Conservation (phyloP, 2,797 vertebrate species). For the Dryobates pubescens region DNA sequence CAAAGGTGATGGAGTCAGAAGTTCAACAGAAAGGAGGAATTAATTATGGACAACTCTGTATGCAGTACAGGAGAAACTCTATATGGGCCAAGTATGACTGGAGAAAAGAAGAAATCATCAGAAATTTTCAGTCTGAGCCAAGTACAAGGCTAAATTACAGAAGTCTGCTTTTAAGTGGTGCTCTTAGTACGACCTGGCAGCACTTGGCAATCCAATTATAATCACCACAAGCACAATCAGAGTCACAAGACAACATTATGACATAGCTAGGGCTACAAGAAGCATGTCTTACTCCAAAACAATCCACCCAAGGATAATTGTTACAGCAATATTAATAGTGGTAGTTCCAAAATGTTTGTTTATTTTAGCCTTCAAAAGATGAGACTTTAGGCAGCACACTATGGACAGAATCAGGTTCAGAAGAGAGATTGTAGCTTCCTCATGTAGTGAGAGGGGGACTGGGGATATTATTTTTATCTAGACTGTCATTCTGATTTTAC, state of each 20-base stretch:
- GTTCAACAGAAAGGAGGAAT: background rate
- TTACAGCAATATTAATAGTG: background rate
- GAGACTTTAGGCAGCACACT: background rate
- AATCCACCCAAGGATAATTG: background rate
- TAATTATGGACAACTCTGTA: accelerated
- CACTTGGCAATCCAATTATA: constrained; percentile 15
- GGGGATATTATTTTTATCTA: background rate
- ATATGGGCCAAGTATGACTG: background rate
- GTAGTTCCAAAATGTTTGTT: background rate
- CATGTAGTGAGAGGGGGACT: background rate
- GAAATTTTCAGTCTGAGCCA: background rate
- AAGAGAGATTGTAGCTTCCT: background rate
- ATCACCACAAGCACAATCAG: background rate
- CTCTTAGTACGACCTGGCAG: background rate
- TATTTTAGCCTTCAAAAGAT: background rate
- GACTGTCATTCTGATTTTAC: background rate
- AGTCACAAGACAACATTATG: background rate
- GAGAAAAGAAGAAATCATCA: background rate
- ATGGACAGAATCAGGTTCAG: background rate
- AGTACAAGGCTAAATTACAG: background rate
- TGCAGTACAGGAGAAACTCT: background rate
- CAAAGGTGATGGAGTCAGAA: background rate
- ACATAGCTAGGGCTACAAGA: background rate
- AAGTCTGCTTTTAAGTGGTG: background rate
- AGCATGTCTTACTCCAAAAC: background rate